phyloP scores from a whole-genome alignment of 2,113 vertebrate species.

The Henicopernis longicauda region DNA sequence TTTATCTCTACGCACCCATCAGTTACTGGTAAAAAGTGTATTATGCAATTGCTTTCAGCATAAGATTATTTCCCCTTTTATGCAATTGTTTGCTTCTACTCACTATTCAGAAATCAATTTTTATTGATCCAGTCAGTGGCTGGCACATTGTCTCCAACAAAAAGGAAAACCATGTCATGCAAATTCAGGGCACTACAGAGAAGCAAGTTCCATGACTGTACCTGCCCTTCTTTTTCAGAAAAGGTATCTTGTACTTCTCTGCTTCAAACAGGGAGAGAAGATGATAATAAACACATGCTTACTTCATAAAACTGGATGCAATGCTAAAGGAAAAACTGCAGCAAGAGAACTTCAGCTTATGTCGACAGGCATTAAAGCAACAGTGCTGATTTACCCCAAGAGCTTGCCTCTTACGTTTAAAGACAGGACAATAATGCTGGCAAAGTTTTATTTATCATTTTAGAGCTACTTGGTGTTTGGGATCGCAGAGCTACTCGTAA shows the following conservation, averaged over 20 bases:
- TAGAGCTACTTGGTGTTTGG: neutral
- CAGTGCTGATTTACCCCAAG: neutral
- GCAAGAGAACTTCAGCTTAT: neutral
- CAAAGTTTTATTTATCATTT: neutral
- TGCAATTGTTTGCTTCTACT: conserved; percentile 48
- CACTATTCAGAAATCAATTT: conserved; percentile 59
- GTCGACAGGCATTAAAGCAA: neutral
- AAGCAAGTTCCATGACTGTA: neutral
- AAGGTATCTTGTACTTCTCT: neutral
- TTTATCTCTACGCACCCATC: neutral
- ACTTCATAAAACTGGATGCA: neutral
- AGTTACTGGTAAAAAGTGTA: conserved; percentile 34
- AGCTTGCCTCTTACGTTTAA: neutral
- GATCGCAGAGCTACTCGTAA: neutral
- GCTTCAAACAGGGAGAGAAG: neutral
- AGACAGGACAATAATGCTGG: neutral
- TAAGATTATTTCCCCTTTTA: conserved; percentile 40
- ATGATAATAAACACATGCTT: neutral
- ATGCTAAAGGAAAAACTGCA: neutral
- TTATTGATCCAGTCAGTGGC: conserved; percentile 10
- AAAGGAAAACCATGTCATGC: neutral
- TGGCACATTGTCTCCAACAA: conserved; percentile 25
- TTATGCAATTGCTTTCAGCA: conserved; percentile 36
- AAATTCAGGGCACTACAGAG: neutral
- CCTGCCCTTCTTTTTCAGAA: neutral